Evolutionary conservation across 2,113 vertebrate genomes (phyloP).

Genomic region (human (Homo sapiens)): DNA sequence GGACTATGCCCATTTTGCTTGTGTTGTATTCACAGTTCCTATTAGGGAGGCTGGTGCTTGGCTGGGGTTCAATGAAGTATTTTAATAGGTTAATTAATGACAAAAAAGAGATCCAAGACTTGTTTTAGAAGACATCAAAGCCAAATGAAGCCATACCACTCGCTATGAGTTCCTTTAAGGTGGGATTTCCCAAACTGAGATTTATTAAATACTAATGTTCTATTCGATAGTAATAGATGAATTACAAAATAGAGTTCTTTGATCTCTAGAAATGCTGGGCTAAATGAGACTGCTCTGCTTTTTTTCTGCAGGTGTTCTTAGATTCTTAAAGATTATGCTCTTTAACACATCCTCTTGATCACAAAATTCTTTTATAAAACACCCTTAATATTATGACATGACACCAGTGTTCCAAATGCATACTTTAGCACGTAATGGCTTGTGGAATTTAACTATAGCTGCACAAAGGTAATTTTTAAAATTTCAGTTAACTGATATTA

Average conservation of each 20-base stretch:
- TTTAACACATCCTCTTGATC: background rate
- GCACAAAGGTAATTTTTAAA: background rate
- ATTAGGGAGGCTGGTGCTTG: background rate
- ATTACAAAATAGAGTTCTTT: background rate
- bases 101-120: background rate
- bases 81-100: background rate
- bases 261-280: background rate
- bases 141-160: background rate
- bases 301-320: background rate
- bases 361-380: background rate
- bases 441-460: background rate
- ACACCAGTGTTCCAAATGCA: background rate
- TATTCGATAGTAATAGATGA: background rate
- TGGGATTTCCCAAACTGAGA: background rate
- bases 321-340: background rate
- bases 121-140: background rate
- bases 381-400: background rate
- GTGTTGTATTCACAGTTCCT: background rate
- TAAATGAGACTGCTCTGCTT: background rate
- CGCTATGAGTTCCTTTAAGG: background rate
- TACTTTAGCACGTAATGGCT: background rate
- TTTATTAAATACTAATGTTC: background rate
- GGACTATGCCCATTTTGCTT: background rate
- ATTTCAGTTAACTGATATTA: background rate
- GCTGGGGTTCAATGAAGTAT: background rate